Evolutionary conservation across 2,797 vertebrate species (phyloP).

Genomic region (Channallabes apus): DNA sequence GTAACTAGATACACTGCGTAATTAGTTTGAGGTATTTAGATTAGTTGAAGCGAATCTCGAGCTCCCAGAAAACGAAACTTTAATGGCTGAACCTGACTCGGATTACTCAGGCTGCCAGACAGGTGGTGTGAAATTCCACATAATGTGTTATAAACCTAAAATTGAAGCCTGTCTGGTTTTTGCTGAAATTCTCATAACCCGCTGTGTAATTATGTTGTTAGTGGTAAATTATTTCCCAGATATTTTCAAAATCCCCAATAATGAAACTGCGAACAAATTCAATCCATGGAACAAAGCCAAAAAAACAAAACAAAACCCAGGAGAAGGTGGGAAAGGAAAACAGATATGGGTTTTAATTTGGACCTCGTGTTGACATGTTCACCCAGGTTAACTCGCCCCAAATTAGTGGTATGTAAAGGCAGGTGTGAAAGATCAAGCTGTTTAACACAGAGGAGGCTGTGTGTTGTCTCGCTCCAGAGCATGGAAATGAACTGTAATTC

Average conservation of each 20-base stretch:
- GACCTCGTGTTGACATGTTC: conserved; percentile 16
- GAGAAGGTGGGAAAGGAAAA: not conserved
- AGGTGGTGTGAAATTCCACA: not conserved
- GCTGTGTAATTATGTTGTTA: conserved; percentile 17
- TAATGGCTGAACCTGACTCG: not conserved
- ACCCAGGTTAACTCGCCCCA: conserved; percentile 33
- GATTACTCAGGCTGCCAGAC: not conserved
- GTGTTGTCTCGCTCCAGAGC: conserved; percentile 53
- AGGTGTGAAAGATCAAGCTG: conserved; percentile 58
- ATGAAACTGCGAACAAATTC: not conserved
- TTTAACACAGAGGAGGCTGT: conserved; percentile 41
- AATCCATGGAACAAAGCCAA: not conserved
- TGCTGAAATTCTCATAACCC: not conserved
- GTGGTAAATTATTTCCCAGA: conserved; percentile 1
- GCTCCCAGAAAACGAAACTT: not conserved
- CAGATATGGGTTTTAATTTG: conserved; percentile 17
- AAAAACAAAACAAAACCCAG: not conserved
- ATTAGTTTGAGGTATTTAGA: conserved; percentile 6
- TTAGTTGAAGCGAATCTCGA: not conserved
- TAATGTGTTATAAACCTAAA: not conserved
- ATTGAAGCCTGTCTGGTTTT: conserved; percentile 23
- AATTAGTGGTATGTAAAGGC: conserved; percentile 10
- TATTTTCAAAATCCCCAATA: not conserved
- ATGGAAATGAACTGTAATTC: conserved; percentile 61
- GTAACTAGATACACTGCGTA: not conserved